Conservation (phyloP, 92 coral and sea anemone genomes). For the Epizoanthus fatuus region DNA sequence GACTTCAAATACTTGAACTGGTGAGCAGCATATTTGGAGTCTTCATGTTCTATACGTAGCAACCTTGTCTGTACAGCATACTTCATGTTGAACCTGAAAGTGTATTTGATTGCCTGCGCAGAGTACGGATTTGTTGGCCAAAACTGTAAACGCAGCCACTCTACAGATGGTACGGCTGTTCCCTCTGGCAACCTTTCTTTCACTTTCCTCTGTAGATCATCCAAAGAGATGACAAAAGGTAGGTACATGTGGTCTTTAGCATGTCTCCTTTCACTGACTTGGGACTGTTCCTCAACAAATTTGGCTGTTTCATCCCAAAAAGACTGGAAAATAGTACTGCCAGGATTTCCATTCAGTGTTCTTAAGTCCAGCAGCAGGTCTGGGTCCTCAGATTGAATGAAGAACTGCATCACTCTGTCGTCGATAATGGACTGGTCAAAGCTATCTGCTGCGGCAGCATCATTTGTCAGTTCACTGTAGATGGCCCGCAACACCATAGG, state of each 20-base stretch:
- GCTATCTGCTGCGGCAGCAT: background rate
- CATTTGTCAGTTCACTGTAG: background rate
- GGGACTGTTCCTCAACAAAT: background rate
- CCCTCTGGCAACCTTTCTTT: too few species aligned
- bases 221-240: too few species aligned
- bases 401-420: background rate
- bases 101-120: background rate
- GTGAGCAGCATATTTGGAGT: too few species aligned
- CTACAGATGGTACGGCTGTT: too few species aligned
- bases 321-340: background rate
- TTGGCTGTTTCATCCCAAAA: background rate
- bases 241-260: too few species aligned
- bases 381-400: conserved; percentile 3
- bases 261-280: background rate
- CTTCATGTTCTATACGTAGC: too few species aligned
- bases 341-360: conserved; percentile 2
- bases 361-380: background rate
- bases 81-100: background rate
- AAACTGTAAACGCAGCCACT: too few species aligned
- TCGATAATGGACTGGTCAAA: background rate
- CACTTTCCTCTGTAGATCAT: too few species aligned
- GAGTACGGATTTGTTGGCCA: background rate
- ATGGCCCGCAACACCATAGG: background rate
- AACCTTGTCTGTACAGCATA: too few species aligned
- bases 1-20: too few species aligned